These are phyloP conservation scores for Pseudococcus jackbeardsleyi DNA, from an alignment of 2,888 invertebrate species.

Conservation along the genomic window DNA sequence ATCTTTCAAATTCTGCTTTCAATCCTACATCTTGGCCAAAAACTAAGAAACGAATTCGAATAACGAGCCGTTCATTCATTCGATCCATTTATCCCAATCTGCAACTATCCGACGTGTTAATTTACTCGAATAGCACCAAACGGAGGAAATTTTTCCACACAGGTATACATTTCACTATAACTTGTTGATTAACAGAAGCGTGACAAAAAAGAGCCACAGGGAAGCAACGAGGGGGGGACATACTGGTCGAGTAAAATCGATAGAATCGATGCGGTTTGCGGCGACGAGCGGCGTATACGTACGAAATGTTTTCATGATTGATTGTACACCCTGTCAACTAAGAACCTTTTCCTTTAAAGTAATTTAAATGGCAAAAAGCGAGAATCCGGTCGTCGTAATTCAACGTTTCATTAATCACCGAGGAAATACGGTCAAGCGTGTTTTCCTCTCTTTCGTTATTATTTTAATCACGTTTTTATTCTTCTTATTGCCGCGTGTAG, in stretches of 20 bases:
- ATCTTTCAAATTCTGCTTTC: too few species aligned
- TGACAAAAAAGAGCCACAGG: not conserved
- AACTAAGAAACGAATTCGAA: too few species aligned
- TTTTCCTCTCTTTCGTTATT: slow-evolving; percentile 8
- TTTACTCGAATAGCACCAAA: too few species aligned
- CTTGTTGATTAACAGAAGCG: slow-evolving; percentile 7
- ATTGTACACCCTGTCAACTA: slow-evolving; percentile 15
- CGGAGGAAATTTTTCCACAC: too few species aligned
- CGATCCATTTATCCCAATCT: too few species aligned
- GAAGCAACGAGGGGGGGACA: not conserved
- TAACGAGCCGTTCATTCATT: too few species aligned
- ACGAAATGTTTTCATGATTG: slow-evolving; percentile 21
- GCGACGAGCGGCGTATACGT: not conserved
- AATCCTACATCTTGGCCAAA: too few species aligned
- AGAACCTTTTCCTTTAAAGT: slow-evolving; percentile 19
- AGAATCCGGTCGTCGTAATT: slow-evolving; percentile 24
- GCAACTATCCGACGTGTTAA: too few species aligned
- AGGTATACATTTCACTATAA: not conserved
- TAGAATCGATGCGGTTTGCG: not conserved
- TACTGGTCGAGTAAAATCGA: not conserved
- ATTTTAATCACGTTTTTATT: slow-evolving; percentile 22
- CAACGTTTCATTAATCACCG: slow-evolving; percentile 28
- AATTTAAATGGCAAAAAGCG: slow-evolving; percentile 28
- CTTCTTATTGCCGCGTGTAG: not conserved
- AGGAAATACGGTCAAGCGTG: slow-evolving; percentile 32